Percentiles rank a stretch among this genome's conserved stretches.
These are phyloP conservation scores for Atlantisia rogersi DNA, from an alignment of 2,113 vertebrate genomes.

Conservation along the genomic window DNA sequence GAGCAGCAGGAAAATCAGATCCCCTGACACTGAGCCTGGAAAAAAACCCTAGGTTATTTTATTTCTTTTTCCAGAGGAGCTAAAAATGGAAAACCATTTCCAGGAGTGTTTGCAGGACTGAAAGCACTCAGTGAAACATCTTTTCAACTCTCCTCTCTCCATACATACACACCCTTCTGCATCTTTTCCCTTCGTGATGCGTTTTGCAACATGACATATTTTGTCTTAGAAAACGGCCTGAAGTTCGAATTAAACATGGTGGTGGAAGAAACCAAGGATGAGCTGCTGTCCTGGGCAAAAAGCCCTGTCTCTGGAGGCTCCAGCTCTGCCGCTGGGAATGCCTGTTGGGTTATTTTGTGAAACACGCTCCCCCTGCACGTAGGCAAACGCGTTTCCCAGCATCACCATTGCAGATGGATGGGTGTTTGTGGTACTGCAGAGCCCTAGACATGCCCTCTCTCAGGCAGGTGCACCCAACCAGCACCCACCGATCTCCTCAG, in stretches of 20 bases:
- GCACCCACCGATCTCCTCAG: background rate
- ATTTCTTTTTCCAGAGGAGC: background rate
- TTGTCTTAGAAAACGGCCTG: background rate
- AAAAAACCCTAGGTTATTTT: background rate
- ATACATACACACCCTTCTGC: rapidly evolving
- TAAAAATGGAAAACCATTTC: background rate
- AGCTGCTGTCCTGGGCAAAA: background rate
- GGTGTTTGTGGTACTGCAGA: rapidly evolving
- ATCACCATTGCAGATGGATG: rapidly evolving
- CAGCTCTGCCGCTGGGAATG: background rate
- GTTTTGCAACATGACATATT: background rate
- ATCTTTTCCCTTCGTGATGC: rapidly evolving
- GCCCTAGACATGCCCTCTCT: rapidly evolving
- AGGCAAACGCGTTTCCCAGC: background rate
- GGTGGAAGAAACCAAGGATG: background rate
- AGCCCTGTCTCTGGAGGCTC: background rate
- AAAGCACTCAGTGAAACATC: background rate
- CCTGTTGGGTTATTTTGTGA: background rate
- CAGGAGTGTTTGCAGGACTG: background rate
- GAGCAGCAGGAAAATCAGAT: background rate
- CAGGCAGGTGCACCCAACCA: background rate
- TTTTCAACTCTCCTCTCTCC: background rate
- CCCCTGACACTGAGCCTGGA: background rate
- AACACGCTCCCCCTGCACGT: background rate
- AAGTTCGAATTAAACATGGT: background rate